Conservation (phyloP, 2,113 vertebrate genomes). For the Aleadryas rufinucha region DNA sequence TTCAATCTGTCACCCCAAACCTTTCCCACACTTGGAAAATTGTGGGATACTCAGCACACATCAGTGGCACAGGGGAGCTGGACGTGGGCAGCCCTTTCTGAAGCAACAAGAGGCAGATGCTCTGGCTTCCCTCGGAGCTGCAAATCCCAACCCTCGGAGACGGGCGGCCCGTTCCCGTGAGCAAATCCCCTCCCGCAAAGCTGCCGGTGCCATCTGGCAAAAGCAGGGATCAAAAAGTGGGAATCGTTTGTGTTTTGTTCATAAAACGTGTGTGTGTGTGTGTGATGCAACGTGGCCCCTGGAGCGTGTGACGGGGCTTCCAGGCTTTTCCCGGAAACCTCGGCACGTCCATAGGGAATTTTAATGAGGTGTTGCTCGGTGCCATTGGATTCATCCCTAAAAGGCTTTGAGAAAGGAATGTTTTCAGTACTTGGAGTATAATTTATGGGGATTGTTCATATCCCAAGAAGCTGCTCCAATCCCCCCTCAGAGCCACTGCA, state of each 20-base stretch:
- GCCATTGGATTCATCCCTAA: background rate
- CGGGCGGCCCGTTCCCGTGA: background rate
- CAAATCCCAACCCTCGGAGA: background rate
- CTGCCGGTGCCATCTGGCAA: background rate
- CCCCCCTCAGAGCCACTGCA: too few species aligned
- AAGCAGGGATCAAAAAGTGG: background rate
- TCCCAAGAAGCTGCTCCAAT: fast-evolving
- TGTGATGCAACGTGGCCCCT: fast-evolving
- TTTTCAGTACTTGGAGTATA: background rate
- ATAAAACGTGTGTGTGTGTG: fast-evolving
- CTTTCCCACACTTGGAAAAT: background rate
- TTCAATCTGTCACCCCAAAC: background rate
- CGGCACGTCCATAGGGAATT: background rate
- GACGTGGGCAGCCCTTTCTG: fast-evolving
- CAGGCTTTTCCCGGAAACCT: background rate
- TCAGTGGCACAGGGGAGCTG: background rate
- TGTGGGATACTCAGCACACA: fast-evolving
- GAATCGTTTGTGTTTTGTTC: background rate
- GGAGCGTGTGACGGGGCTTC: fast-evolving
- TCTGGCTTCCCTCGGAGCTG: background rate
- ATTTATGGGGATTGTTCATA: background rate
- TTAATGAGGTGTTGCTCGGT: background rate
- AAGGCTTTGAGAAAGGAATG: background rate
- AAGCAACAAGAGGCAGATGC: background rate
- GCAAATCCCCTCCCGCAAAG: background rate